A percentile compares a stretch with the other conserved stretches of the same genome.
These are phyloP conservation scores for Harpalus rufipes DNA, from an alignment of 2,888 invertebrate genomes.

Conservation along the genomic window DNA sequence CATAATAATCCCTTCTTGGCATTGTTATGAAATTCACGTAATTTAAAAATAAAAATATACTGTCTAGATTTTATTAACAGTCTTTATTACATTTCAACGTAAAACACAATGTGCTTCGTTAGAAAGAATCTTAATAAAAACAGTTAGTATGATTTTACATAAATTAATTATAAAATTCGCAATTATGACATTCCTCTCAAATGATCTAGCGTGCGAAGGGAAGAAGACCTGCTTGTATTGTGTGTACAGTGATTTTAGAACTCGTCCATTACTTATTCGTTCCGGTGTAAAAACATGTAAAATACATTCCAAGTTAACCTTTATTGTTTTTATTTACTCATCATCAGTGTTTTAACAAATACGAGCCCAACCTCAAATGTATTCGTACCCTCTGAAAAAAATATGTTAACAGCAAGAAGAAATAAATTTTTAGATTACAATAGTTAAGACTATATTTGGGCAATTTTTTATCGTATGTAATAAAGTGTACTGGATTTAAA, in stretches of 20 bases:
- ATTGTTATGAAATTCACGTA: conserved; percentile 28
- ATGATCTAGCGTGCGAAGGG: conserved; percentile 47
- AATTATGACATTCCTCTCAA: conserved; percentile 55
- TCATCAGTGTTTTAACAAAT: too few species aligned
- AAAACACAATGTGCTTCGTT: conserved; percentile 39
- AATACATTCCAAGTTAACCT: too few species aligned
- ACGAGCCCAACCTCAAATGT: too few species aligned
- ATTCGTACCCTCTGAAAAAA: too few species aligned
- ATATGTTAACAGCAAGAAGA: too few species aligned
- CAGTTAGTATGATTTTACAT: conserved; percentile 48
- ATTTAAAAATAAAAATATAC: conserved; percentile 37
- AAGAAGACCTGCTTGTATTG: background rate
- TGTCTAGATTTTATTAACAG: conserved; percentile 15
- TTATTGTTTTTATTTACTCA: too few species aligned
- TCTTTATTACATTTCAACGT: conserved; percentile 9
- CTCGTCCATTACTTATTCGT: background rate
- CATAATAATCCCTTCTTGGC: conserved; percentile 20
- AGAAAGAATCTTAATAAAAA: conserved; percentile 39
- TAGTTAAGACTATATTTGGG: too few species aligned
- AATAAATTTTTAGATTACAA: too few species aligned
- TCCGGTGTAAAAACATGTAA: too few species aligned
- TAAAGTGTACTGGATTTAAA: too few species aligned
- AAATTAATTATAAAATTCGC: conserved; percentile 49
- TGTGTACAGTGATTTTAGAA: background rate
- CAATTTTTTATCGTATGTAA: too few species aligned